Conservation (phyloP, 2,113 vertebrate species). For the Gallinago paraguaiae region DNA sequence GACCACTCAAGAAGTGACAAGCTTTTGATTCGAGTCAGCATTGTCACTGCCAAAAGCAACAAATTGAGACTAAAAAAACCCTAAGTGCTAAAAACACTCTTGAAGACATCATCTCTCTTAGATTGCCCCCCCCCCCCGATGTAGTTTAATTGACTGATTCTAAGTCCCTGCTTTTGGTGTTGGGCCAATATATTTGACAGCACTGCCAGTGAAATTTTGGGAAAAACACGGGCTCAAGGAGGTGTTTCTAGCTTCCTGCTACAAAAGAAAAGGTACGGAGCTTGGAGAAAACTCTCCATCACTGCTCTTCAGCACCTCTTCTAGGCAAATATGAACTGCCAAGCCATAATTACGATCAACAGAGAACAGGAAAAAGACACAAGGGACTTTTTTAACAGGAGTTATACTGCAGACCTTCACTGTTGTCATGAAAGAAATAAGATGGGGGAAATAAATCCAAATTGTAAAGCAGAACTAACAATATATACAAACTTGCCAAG, state of each 20-base stretch:
- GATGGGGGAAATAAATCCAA: not conserved
- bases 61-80: not conserved
- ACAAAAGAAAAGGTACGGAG: not conserved
- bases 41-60: not conserved
- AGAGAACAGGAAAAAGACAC: not conserved
- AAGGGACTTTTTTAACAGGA: not conserved
- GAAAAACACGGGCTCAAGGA: not conserved
- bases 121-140: rapidly evolving
- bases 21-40: not conserved
- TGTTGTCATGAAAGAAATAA: not conserved
- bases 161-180: not conserved
- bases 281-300: not conserved
- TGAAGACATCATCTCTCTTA: not conserved
- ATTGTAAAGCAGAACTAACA: not conserved
- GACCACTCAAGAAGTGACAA: not conserved
- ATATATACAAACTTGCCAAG: not conserved
- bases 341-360: not conserved
- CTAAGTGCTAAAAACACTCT: not conserved
- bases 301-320: not conserved
- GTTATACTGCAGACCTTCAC: not conserved
- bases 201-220: not conserved
- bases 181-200: not conserved
- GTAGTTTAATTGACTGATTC: not conserved
- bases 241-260: not conserved
- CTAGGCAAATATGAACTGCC: not conserved